phyloP scores from a whole-genome alignment of 2,113 vertebrate species.

The Harpagus bidentatus region DNA sequence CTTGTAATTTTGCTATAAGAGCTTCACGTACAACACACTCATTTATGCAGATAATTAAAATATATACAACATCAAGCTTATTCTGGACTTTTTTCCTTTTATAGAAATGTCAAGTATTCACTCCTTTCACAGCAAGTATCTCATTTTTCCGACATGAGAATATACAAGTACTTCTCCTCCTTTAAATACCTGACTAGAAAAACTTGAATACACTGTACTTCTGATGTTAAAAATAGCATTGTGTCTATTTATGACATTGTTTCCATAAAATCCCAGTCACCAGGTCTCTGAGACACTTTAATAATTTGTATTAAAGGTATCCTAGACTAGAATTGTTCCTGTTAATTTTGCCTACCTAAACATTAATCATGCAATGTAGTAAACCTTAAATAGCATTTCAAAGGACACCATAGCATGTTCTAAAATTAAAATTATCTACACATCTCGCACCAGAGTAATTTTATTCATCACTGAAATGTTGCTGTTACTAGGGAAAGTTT shows the following conservation, averaged over 20 bases:
- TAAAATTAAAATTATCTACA: background rate
- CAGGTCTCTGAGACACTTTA: background rate
- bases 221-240: background rate
- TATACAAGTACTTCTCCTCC: slow-evolving; percentile 22
- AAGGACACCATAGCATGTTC: background rate
- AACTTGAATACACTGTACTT: background rate
- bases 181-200: slow-evolving; percentile 44
- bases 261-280: background rate
- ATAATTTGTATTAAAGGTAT: background rate
- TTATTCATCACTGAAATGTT: background rate
- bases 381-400: background rate
- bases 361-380: background rate
- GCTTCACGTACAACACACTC: background rate
- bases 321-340: background rate
- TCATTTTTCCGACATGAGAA: slow-evolving; percentile 45
- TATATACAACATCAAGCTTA: slow-evolving; percentile 49
- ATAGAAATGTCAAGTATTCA: slow-evolving; percentile 62
- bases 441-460: background rate
- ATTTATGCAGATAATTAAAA: slow-evolving; percentile 12
- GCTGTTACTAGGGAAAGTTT: background rate
- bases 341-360: background rate
- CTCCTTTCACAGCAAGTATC: slow-evolving; percentile 39
- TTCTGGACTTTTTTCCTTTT: slow-evolving; percentile 25
- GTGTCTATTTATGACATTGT: background rate
- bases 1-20: background rate